These are phyloP conservation scores for Formica selysi DNA, from an alignment of 1,140 invertebrate genomes.

Conservation along the genomic window DNA sequence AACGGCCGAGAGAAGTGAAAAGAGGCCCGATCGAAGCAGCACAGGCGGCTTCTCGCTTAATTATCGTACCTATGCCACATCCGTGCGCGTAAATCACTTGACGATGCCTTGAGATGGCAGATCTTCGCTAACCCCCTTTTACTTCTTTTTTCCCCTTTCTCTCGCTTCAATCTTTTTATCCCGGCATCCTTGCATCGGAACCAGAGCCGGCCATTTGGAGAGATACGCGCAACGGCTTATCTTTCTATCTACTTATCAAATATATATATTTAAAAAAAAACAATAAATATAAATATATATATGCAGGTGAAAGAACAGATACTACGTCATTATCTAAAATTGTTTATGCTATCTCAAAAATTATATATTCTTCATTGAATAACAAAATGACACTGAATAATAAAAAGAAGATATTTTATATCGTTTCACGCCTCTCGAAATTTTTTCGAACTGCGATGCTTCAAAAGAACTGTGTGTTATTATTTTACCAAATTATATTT, in stretches of 20 bases:
- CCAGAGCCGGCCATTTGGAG: background rate
- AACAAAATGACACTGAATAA: background rate
- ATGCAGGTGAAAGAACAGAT: background rate
- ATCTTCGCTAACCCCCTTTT: slow-evolving; percentile 64
- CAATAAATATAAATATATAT: background rate
- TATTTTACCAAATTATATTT: background rate
- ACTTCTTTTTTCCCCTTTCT: slow-evolving; percentile 21
- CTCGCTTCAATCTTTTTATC: slow-evolving; percentile 25
- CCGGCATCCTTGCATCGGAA: background rate
- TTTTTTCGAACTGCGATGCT: background rate
- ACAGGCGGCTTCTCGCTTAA: slow-evolving; percentile 81
- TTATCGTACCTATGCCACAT: slow-evolving; percentile 83
- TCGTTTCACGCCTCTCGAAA: background rate
- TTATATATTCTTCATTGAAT: background rate
- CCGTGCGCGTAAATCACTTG: slow-evolving; percentile 83
- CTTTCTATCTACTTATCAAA: background rate
- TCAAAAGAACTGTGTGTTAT: background rate
- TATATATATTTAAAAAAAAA: background rate
- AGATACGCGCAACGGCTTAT: background rate
- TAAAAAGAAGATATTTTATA: background rate
- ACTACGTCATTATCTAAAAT: background rate
- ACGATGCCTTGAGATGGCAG: slow-evolving; percentile 77
- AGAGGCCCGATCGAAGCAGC: slow-evolving; percentile 77
- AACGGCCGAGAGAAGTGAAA: slow-evolving; percentile 79
- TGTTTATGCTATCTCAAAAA: slow-evolving; percentile 3